These are phyloP conservation scores for Trichonephila clavata DNA, from an alignment of 1,140 invertebrate species.

Conservation along the genomic window DNA sequence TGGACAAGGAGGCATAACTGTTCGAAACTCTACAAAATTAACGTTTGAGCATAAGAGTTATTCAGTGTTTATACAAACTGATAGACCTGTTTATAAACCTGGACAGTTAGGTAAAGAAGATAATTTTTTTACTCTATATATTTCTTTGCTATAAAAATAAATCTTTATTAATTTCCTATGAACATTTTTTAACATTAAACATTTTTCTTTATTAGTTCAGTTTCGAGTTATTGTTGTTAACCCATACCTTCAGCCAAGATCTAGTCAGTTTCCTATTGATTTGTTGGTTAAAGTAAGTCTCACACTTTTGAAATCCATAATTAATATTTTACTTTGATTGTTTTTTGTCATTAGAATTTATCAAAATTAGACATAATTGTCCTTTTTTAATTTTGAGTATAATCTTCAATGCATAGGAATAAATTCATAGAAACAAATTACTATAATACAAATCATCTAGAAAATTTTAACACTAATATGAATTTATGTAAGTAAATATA, in stretches of 20 bases:
- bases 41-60: conserved; percentile 91
- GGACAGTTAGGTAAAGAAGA: conserved; percentile 83
- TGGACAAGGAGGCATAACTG: conserved; percentile 87
- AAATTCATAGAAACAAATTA: too few species aligned
- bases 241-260: conserved; percentile 86
- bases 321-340: too few species aligned
- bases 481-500: too few species aligned
- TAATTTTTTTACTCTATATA: not conserved
- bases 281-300: conserved; percentile 85
- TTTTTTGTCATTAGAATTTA: too few species aligned
- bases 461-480: too few species aligned
- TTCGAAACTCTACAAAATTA: conserved; percentile 87
- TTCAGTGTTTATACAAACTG: conserved; percentile 95
- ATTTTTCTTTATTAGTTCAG: conserved; percentile 83
- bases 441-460: too few species aligned
- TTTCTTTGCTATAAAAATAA: not conserved
- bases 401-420: too few species aligned
- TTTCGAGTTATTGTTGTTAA: conserved; percentile 91
- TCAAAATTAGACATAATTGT: too few species aligned
- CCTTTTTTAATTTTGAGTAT: too few species aligned
- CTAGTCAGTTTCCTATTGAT: conserved; percentile 84
- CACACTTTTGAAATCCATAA: too few species aligned
- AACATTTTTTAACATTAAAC: not conserved
- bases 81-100: conserved; percentile 96
- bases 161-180: too few species aligned